Percentiles rank a stretch among this genome's conserved stretches.
phyloP scores from a whole-genome alignment of 2,113 vertebrate genomes.

The Actenoides lindsayi region DNA sequence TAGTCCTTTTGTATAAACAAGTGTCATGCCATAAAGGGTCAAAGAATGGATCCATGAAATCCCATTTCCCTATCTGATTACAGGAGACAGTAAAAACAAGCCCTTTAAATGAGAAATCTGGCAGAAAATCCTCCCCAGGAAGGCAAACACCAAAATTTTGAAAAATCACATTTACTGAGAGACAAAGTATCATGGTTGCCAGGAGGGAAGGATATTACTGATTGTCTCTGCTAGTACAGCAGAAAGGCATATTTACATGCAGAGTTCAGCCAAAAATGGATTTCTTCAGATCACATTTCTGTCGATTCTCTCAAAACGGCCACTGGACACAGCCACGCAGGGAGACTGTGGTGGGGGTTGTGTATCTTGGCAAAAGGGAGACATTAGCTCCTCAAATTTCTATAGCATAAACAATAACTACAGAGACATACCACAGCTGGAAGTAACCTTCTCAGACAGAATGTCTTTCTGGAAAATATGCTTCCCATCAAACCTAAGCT shows the following conservation, averaged over 20 bases:
- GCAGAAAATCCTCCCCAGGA: not conserved
- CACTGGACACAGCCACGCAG: not conserved
- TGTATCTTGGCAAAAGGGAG: slow-evolving; percentile 7
- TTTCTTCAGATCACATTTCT: slow-evolving; percentile 26
- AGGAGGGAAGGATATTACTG: not conserved
- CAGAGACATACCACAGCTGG: slow-evolving; percentile 38
- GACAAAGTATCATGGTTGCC: not conserved
- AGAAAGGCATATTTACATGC: not conserved
- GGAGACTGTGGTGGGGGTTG: not conserved
- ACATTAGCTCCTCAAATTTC: slow-evolving; percentile 30
- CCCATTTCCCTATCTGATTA: not conserved
- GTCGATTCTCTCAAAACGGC: not conserved
- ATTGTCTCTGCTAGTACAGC: not conserved
- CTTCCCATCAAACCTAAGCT: not conserved
- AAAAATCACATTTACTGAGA: not conserved
- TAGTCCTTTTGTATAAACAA: slow-evolving; percentile 3
- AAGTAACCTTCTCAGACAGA: slow-evolving; percentile 33
- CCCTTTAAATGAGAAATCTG: not conserved
- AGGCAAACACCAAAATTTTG: not conserved
- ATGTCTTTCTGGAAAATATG: slow-evolving; percentile 28
- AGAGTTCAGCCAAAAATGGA: not conserved
- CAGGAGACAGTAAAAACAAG: not conserved
- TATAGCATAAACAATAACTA: slow-evolving; percentile 43
- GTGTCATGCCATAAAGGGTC: not conserved
- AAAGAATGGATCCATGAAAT: slow-evolving; percentile 21